Evolutionary conservation across 2,113 vertebrate species (phyloP).

Genomic region (Pipra filicauda): DNA sequence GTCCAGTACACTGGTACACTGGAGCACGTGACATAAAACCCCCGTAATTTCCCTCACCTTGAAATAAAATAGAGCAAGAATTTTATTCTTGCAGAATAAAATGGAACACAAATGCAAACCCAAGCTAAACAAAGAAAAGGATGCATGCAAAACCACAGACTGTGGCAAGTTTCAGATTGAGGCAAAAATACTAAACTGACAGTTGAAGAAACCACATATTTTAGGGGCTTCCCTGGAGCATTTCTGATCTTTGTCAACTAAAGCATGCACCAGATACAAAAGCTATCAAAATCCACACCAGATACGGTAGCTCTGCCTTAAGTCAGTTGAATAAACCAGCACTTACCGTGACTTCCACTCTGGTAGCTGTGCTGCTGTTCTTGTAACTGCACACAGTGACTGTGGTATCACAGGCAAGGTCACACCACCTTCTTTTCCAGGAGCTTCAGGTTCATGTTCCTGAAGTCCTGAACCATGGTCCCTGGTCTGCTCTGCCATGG

Average conservation of each 20-base stretch:
- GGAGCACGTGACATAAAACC: not conserved
- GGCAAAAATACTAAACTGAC: slow-evolving; percentile 3
- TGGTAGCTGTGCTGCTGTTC: not conserved
- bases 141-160: not conserved
- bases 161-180: slow-evolving; percentile 9
- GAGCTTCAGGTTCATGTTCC: not conserved
- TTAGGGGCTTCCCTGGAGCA: slow-evolving; percentile 29
- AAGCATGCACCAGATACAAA: not conserved
- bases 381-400: not conserved
- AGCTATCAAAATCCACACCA: not conserved
- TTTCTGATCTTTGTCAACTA: slow-evolving; percentile 15
- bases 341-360: not conserved
- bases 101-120: not conserved
- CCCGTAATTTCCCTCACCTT: not conserved
- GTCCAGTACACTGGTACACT: not conserved
- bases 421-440: not conserved
- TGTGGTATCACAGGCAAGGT: too few species aligned
- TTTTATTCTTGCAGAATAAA: not conserved
- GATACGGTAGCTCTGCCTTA: not conserved
- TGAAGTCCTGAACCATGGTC: not conserved
- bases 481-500: not conserved
- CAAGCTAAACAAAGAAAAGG: not conserved
- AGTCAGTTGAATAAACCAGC: not conserved
- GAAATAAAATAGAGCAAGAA: not conserved
- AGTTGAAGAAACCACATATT: slow-evolving; percentile 3